A percentile compares a stretch with the other conserved stretches of the same genome.
Evolutionary conservation across 2,888 invertebrate species (phyloP).

Genomic region (Yponomeuta cagnagella): DNA sequence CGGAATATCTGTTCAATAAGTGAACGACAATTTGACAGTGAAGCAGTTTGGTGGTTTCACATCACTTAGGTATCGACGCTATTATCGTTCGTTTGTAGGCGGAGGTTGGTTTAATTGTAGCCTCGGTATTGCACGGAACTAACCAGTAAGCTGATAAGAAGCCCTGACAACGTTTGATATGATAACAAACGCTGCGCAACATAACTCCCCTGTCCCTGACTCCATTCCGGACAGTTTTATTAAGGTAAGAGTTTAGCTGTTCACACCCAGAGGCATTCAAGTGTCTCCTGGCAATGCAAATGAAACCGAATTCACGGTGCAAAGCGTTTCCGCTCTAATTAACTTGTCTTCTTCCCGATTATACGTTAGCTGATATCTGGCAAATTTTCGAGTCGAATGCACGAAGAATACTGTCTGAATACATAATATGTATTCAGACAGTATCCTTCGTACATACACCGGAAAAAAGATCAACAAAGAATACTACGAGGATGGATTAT

Average conservation of each 20-base stretch:
- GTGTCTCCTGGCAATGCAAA: not conserved
- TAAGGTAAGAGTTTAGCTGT: not conserved
- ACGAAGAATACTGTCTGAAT: not conserved
- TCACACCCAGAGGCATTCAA: not conserved
- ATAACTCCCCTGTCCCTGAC: not conserved
- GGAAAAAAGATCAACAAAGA: not conserved
- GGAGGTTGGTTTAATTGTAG: not conserved
- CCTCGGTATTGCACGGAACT: not conserved
- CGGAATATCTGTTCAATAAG: conserved; percentile 4
- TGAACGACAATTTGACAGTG: not conserved
- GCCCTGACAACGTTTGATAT: not conserved
- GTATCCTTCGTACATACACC: not conserved
- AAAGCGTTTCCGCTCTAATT: not conserved
- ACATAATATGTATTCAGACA: not conserved
- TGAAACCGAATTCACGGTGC: not conserved
- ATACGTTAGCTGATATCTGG: not conserved
- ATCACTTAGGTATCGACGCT: not conserved
- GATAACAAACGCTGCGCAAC: not conserved
- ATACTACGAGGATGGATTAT: conserved; percentile 40
- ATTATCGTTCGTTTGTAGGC: not conserved
- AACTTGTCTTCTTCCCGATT: not conserved
- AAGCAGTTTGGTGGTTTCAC: not conserved
- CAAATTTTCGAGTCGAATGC: not conserved
- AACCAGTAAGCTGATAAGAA: not conserved
- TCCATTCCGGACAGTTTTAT: not conserved